Conservation (phyloP, 1,140 invertebrate species). For the Calephelis nemesis region DNA sequence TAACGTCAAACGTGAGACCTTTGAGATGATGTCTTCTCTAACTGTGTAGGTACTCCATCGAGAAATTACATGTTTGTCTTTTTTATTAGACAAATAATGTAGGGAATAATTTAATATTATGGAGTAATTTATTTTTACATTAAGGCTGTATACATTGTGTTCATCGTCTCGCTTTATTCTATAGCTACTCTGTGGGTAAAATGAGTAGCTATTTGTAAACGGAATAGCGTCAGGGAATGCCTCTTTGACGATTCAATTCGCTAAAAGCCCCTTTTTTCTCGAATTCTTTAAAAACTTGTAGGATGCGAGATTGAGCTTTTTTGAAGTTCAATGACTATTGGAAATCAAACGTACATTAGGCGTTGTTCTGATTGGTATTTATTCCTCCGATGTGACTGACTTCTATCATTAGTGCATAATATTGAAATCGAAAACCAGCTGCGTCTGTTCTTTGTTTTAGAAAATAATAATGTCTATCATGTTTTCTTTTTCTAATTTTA, state of each 20-base stretch:
- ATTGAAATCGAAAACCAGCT: no score
- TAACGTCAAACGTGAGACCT: no score
- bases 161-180: not conserved
- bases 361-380: no score
- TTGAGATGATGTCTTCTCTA: no score
- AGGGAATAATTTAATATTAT: not conserved
- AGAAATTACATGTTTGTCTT: no score
- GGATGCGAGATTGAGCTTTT: conserved; percentile 14
- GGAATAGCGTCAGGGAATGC: conserved; percentile 37
- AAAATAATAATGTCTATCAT: no score
- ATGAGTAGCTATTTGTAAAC: conserved; percentile 41
- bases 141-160: not conserved
- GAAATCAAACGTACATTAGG: conserved; percentile 5
- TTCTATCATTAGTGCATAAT: no score
- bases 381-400: no score
- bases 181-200: conserved; percentile 29
- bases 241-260: conserved; percentile 46
- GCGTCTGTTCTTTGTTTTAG: no score
- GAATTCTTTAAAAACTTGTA: conserved; percentile 36
- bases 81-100: not conserved
- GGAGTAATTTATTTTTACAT: conserved; percentile 4
- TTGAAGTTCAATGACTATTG: conserved; percentile 7
- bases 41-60: no score
- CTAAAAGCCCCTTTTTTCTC: conserved; percentile 41
- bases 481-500: no score